Conservation (phyloP, 37 sponge, comb jelly and placozoan species). For the Hexactinellida sp. region DNA sequence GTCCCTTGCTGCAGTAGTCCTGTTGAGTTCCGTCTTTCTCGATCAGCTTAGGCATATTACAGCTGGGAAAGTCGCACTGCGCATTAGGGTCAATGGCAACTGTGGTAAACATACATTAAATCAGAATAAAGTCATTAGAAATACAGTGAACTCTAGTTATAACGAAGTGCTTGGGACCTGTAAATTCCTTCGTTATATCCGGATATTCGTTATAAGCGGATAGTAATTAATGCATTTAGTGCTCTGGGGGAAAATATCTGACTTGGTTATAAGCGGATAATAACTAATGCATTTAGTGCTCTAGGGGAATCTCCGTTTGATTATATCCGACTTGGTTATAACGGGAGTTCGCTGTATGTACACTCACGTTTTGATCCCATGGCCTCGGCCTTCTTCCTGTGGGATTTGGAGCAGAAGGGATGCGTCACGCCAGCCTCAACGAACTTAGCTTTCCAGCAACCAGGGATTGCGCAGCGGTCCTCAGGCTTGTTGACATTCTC, state of each 20-base stretch:
- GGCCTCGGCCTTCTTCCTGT: background rate
- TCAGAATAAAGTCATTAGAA: background rate
- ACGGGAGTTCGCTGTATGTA: too few species aligned
- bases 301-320: too few species aligned
- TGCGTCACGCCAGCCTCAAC: background rate
- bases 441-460: background rate
- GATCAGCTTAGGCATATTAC: slow-evolving; percentile 23
- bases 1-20: slow-evolving; percentile 47
- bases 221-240: too few species aligned
- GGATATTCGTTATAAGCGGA: too few species aligned
- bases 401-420: slow-evolving; percentile 16
- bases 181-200: too few species aligned
- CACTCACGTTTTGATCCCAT: slow-evolving; percentile 15
- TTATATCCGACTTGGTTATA: background rate
- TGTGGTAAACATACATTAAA: background rate
- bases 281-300: too few species aligned
- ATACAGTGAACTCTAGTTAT: too few species aligned
- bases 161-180: too few species aligned
- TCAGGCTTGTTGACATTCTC: background rate
- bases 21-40: slow-evolving; percentile 27
- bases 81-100: slow-evolving; percentile 14
- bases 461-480: slow-evolving; percentile 18
- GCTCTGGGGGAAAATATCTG: too few species aligned
- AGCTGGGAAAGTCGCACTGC: slow-evolving; percentile 51
- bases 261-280: too few species aligned